Base-by-base conservation (phyloP, 2,113 vertebrate species). In the Chaetodon trifascialis region DNA sequence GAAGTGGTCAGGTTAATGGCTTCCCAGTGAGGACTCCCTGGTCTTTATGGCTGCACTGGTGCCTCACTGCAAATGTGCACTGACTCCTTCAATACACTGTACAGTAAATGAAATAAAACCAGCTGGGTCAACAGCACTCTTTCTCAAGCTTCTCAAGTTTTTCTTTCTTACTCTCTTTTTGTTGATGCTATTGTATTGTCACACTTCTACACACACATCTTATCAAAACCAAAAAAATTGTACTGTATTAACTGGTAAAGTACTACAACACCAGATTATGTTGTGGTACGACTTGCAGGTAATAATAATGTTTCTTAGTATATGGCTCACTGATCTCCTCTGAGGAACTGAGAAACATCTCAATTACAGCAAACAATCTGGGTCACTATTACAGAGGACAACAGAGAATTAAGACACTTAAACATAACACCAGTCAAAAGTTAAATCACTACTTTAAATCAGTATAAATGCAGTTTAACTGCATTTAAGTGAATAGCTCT, bases 41-140 rank as follows among this genome's bases (percentile, higher is more conserved):
- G 51, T 70, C 67, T 88, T 88, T 68, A 83, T 40, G 67, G 54
- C 66, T 76, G 62, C 51, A 34, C 63, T 36, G 70, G 25, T 80
- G 74, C 71, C 36, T 67, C 23, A 7, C 47, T 66, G 21, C n/a
- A 6, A 62, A 63, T 58, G 19, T 46, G 38, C 63, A 56, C 25
- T 1, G 38, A 66, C 71, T 73, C 44, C 67, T 69, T 81, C 65
- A 11, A 49, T 58, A 71, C 40, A 16, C 30, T 52, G 52, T 59
- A 76, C 58, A 66, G 59, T 66, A 42, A 67, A 73, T 81, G 11
- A 76, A 90, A 77, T 73, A 72, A 69, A 86, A 77, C 46, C 83
- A 84, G 73, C 83, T 89, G 78, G 69, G 46, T 82, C 71, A 83
- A 83, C 75, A 83, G 19, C 47, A 30, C 38, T 34, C 44, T 85